Conservation (phyloP, 35 echinoderm and acorn worm species). For the Eucidaris tribuloides region DNA sequence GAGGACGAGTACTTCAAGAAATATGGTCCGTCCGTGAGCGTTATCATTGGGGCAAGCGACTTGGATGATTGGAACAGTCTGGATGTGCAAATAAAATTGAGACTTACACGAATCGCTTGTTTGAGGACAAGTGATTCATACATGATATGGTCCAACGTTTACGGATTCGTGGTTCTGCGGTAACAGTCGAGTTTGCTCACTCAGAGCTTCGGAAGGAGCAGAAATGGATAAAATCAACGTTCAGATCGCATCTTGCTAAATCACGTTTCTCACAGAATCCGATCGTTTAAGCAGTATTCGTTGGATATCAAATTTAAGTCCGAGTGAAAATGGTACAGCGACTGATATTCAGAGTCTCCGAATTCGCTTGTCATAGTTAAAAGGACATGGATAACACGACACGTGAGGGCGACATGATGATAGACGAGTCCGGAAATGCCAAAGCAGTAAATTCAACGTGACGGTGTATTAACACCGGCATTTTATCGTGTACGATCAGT, state of each 20-base stretch:
- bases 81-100: slow-evolving; percentile 48
- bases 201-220: neutral
- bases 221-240: slow-evolving; percentile 32
- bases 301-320: slow-evolving; percentile 79
- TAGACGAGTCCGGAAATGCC: slow-evolving; percentile 27
- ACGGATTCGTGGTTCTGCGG: slow-evolving; percentile 83
- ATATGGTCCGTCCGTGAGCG: slow-evolving; percentile 69
- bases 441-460: slow-evolving; percentile 55
- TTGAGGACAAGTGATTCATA: slow-evolving; percentile 57
- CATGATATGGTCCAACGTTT: slow-evolving; percentile 30
- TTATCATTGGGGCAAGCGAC: slow-evolving; percentile 59
- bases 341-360: slow-evolving; percentile 48
- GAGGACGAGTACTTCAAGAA: slow-evolving; percentile 82
- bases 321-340: slow-evolving; percentile 37
- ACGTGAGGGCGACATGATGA: slow-evolving; percentile 61
- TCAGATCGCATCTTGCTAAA: slow-evolving; percentile 30
- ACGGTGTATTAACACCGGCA: slow-evolving; percentile 39
- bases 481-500: slow-evolving; percentile 75
- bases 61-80: slow-evolving; percentile 67
- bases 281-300: slow-evolving; percentile 38
- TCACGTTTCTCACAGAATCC: slow-evolving; percentile 48
- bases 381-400: slow-evolving; percentile 53
- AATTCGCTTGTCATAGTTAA: slow-evolving; percentile 62
- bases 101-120: slow-evolving; percentile 14
- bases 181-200: slow-evolving; percentile 30